phyloP scores from a whole-genome alignment of 2,888 invertebrate species.

The Diadromus collaris region DNA sequence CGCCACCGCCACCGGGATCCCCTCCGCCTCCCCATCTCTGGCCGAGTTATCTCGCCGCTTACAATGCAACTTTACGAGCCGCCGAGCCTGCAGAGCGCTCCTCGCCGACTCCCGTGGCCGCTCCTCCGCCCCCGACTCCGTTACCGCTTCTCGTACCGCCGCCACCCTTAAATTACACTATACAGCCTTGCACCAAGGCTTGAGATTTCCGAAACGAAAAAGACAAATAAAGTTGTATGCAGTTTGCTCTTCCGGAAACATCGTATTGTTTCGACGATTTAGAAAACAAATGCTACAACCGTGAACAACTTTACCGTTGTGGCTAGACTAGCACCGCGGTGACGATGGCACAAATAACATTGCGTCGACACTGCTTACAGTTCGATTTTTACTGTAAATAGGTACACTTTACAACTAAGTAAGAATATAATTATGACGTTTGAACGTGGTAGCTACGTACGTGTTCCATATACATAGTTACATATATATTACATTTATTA shows the following conservation, averaged over 20 bases:
- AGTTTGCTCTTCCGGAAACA: conserved; percentile 14
- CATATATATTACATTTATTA: conserved; percentile 2
- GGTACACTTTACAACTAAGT: not conserved
- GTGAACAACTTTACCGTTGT: not conserved
- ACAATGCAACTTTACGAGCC: conserved; percentile 67
- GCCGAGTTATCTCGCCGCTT: conserved; percentile 78
- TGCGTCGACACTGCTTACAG: not conserved
- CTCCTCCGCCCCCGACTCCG: conserved; percentile 77
- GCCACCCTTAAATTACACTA: conserved; percentile 77
- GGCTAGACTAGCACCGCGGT: not conserved
- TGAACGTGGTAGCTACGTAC: conserved; percentile 1
- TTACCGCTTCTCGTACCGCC: conserved; percentile 78
- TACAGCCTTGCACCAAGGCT: conserved; percentile 78
- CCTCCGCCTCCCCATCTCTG: conserved; percentile 82
- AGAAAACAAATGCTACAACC: not conserved
- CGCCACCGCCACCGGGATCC: conserved; percentile 84
- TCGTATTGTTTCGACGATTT: not conserved
- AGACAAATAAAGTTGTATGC: conserved; percentile 13
- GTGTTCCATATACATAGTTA: conserved; percentile 25
- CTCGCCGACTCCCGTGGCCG: conserved; percentile 36
- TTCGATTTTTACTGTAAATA: not conserved
- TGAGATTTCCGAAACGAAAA: conserved; percentile 59
- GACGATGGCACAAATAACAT: not conserved
- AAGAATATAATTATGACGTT: conserved; percentile 19
- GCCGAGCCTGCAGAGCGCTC: conserved; percentile 49